A percentile compares a stretch with the other conserved stretches of the same genome.
Conservation (phyloP, 2,888 invertebrate species). For the Vesta saturnalis region DNA sequence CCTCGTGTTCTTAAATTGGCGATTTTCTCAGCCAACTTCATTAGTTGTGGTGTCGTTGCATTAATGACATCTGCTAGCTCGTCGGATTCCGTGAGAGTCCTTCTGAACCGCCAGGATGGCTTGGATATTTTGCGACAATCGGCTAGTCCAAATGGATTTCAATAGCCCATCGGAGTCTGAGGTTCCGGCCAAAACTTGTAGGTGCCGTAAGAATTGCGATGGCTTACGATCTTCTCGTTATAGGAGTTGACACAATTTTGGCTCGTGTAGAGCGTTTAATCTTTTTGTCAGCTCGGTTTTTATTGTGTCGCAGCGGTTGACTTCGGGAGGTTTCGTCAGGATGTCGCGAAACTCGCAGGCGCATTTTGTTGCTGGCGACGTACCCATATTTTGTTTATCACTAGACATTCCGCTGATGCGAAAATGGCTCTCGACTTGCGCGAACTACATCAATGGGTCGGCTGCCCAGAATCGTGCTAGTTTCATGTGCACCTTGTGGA, state of each 20-base stretch:
- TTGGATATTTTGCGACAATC: background rate
- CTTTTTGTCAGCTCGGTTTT: background rate
- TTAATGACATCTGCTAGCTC: too few species aligned
- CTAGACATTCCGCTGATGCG: background rate
- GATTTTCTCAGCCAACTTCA: background rate
- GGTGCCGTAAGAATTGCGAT: background rate
- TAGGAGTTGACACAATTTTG: too few species aligned
- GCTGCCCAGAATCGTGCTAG: background rate
- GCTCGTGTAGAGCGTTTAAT: too few species aligned
- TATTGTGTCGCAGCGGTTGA: background rate
- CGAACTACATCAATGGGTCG: background rate
- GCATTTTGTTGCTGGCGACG: too few species aligned
- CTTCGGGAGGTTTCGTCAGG: background rate
- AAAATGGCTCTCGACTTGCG: too few species aligned
- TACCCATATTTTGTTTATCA: background rate
- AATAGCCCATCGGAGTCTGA: background rate
- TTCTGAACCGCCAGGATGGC: background rate
- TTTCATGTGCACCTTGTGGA: background rate
- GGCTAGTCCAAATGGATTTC: background rate
- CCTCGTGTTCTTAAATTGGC: background rate
- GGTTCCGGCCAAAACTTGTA: background rate
- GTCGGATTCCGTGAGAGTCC: too few species aligned
- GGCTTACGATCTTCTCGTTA: background rate
- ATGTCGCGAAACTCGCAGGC: too few species aligned
- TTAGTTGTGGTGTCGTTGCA: too few species aligned